Evolutionary conservation across 2,888 invertebrate species (phyloP), one percentile per base, ranked within the genome.

Genomic region (Drosophila pseudotalamancana): DNA sequence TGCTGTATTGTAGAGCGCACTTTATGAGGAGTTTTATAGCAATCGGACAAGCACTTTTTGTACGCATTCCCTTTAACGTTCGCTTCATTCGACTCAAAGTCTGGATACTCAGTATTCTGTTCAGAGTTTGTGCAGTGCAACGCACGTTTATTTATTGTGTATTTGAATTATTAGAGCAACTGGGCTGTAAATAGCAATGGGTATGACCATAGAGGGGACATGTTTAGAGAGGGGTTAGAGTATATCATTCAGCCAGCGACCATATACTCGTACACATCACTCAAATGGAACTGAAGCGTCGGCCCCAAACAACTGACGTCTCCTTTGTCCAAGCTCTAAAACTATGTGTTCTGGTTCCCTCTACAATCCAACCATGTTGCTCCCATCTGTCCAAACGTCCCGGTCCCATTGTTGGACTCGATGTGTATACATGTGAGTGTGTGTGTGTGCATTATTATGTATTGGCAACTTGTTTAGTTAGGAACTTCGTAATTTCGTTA

Each of bases 401-500:
- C 43, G 14, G 21, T 29, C 31, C 32, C 14, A 29, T 29, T 18
- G 60, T 59, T 23, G 27, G 25, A 43, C 51, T n/a, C n/a, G n/a
- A n/a, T n/a, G n/a, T n/a, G n/a, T n/a, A n/a, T n/a, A n/a, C n/a
- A n/a, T n/a, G n/a, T n/a, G n/a, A n/a, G n/a, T n/a, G n/a, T n/a
- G n/a, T n/a, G n/a, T 54, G 29, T 57, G 21, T 72, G 54, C 66
- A 69, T 75, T 75, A 72, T 78, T 85, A 82, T 83, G 64, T 74
- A 72, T 72, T 73, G 86, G 72, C 71, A 85, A 85, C 79, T 87
- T 83, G 82, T 81, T 81, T 74, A 77, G 78, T 69, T 81, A 60
- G 80, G 55, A 77, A 73, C 69, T 81, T 70, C 35, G 83, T 82
- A 85, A 83, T 85, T 87, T 87, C 61, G 73, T 87, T 82, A 87